These are phyloP conservation scores for Cherax quadricarinatus DNA, from an alignment of 1,140 invertebrate genomes.

Conservation along the genomic window DNA sequence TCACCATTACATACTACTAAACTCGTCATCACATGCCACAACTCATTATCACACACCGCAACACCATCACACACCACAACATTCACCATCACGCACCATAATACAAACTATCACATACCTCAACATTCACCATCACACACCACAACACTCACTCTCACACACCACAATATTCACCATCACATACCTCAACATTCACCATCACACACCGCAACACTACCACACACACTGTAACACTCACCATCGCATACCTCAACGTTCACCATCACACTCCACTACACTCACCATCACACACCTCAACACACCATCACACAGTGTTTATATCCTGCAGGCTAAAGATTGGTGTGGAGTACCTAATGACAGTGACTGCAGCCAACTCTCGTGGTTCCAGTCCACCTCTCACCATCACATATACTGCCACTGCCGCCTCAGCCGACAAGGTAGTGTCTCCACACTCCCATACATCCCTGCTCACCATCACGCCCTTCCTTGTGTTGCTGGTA, in stretches of 20 bases:
- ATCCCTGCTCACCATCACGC: constrained; percentile 49
- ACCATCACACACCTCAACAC: too few relatives aligned
- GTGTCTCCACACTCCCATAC: constrained; percentile 48
- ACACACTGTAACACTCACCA: neutral
- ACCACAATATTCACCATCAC: too few relatives aligned
- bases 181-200: too few relatives aligned
- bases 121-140: too few relatives aligned
- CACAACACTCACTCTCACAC: too few relatives aligned
- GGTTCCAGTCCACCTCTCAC: constrained; percentile 66
- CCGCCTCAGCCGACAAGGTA: constrained; percentile 48
- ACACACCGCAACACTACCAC: neutral
- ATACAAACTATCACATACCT: neutral
- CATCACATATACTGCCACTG: constrained; percentile 56
- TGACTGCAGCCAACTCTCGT: constrained; percentile 66
- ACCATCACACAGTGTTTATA: too few relatives aligned
- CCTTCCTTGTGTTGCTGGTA: constrained; percentile 53
- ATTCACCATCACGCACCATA: too few relatives aligned
- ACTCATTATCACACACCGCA: too few relatives aligned
- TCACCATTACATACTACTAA: too few relatives aligned
- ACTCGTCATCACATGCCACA: too few relatives aligned
- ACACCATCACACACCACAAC: too few relatives aligned
- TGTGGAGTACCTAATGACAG: constrained; percentile 65
- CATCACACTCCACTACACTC: neutral
- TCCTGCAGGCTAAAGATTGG: constrained; percentile 71
- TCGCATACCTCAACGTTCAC: too few relatives aligned